Base-by-base conservation (phyloP, 2,797 vertebrate genomes). In the Petrocephalus sullivani region DNA sequence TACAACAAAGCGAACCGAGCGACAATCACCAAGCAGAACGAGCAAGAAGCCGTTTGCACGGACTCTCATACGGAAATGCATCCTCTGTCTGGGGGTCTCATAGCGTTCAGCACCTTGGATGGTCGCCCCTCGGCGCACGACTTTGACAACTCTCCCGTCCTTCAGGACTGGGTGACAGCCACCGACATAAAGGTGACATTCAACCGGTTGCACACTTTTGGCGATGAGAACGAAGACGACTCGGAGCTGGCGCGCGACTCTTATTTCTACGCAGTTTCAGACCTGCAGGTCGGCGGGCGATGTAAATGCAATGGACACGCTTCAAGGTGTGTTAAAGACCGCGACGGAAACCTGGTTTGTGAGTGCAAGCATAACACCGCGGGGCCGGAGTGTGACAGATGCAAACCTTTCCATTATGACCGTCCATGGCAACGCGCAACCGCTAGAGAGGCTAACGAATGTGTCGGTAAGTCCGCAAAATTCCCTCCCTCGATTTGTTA, bases 161-260 rank as follows among this genome's bases (percentile, higher is more conserved):
- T 99, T 92, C 98, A 99, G 96, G 98, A 99, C 96, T 99, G 98
- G 98, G 98, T 99, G 91, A 99, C 98, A 51, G 98, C 98, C 94
- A 99, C 98, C 37, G 98, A 99, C 93, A 97, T 99, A 95, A 96
- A 97, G 91, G 98, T 99, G 94, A 96, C 96, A 90, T 99, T 99
- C 95, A 98, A 96, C 91, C 97, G 98, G 89, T 95, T 99, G 61
- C 98, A 99, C 95, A 99, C 98, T 0, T 98, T 99, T 93, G 98
- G 98, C 28, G 98, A 99, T 92, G 98, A 99, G 95, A 98, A 98
- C 92, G 97, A 98, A 95, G 98, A 99, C 91, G 98, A 99, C 93
- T 97, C 98, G 54, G 97, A 99, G 94, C 95, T 99, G 93, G 98
- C 98, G 86, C 95, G 98, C 2, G 98, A 99, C 92, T 99, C 98